Evolutionary conservation across 2,888 invertebrate species (phyloP), one percentile per base, ranked within the genome.

Genomic region (Cantharis flavilabris): DNA sequence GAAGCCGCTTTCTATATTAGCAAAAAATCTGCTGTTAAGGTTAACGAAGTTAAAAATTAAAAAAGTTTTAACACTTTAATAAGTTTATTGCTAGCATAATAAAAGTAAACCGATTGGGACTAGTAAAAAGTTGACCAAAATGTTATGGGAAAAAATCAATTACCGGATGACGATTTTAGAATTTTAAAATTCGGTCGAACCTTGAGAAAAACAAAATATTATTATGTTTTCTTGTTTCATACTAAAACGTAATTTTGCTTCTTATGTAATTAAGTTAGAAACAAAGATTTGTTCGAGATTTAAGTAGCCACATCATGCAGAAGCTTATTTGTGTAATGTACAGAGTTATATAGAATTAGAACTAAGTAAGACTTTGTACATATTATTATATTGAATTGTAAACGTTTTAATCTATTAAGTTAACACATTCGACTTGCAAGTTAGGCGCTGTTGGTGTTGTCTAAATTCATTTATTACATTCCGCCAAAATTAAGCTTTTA

Each of bases 321-420:
- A 73, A 30, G 67, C 62, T 62, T 73, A 69, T 73, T 73, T 73
- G 73, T 69, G 62, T 62, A 73, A 73, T 73, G 67, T 69, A 73
- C 69, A 73, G 69, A 69, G 73, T 69, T 73, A 23, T 63, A 65
- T 18, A 16, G 73, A 69, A 69, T 20, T 69, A 69, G 69, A 69
- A 69, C 67, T 69, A 65, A 65, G 23, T 65, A 49, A 49, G 33
- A 49, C 65, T 67, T 67, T 26, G 26, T 23, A 67, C 65, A 49
- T 49, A 49, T 67, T 67, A 67, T 20, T 70, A 33, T 70, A 69
- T 76, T 73, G 76, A 76, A 69, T 76, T 70, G 76, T 64, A 70
- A 73, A 76, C 62, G 73, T 49, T 23, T 73, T 76, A 76, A 76
- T 76, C 72, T 49, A 73, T 76, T 76, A 76, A 76, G 73, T 76